These are phyloP conservation scores for Phasia obesa DNA, from an alignment of 2,888 invertebrate species.

Conservation along the genomic window DNA sequence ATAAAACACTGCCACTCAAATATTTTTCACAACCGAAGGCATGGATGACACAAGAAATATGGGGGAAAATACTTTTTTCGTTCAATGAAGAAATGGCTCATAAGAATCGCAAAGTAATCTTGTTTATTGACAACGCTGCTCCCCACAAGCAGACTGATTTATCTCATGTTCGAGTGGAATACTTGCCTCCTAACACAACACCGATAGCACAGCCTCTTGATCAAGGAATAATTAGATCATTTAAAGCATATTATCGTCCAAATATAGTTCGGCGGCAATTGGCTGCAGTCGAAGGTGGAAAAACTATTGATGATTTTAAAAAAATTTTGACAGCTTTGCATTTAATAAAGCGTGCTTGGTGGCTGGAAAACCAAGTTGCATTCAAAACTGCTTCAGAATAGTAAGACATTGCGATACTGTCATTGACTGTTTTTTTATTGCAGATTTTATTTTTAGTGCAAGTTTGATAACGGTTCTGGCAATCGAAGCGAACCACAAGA, in stretches of 20 bases:
- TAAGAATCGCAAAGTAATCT: conserved; percentile 19
- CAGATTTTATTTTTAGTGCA: neutral
- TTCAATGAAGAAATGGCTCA: conserved; percentile 1
- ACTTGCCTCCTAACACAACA: conserved; percentile 26
- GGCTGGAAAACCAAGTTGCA: neutral
- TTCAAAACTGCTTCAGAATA: neutral
- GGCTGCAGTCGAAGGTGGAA: neutral
- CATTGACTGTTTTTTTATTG: neutral
- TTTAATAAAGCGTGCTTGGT: neutral
- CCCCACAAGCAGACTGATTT: conserved; percentile 3
- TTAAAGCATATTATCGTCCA: conserved; percentile 43
- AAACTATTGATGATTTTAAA: neutral
- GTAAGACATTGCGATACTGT: neutral
- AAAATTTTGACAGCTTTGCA: conserved; percentile 7
- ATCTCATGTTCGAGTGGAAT: conserved; percentile 1
- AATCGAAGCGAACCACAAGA: neutral
- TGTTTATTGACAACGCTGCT: conserved; percentile 2
- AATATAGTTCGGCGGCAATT: conserved; percentile 37
- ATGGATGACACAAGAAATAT: conserved; percentile 53
- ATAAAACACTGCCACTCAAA: conserved; percentile 55
- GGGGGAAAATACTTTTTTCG: neutral
- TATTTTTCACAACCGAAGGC: conserved; percentile 54
- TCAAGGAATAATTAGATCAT: no score
- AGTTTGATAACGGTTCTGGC: neutral
- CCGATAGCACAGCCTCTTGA: conserved; percentile 4